These are phyloP conservation scores for Parauchenoglanis ngamensis DNA, from an alignment of 2,797 vertebrate species.

Conservation along the genomic window DNA sequence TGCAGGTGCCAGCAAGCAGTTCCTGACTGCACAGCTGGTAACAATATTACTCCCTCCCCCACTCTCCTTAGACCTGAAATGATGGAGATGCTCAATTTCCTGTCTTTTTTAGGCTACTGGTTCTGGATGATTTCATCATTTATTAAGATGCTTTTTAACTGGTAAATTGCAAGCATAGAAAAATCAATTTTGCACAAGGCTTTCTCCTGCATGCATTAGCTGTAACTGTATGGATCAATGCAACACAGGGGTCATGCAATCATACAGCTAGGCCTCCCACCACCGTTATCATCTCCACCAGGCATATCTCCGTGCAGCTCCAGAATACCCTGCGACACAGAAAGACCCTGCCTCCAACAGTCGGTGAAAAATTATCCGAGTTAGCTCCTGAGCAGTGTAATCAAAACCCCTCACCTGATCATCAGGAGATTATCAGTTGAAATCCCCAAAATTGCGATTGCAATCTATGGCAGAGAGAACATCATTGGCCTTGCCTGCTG, in stretches of 20 bases:
- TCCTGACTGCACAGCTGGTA: background rate
- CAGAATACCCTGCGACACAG: background rate
- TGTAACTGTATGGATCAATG: background rate
- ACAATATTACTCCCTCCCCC: background rate
- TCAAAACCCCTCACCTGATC: background rate
- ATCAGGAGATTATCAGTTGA: background rate
- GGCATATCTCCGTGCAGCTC: background rate
- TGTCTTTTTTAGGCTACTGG: background rate
- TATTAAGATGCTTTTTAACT: background rate
- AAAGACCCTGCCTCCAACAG: background rate
- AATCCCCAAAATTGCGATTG: background rate
- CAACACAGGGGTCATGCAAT: background rate
- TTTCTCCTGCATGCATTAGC: background rate
- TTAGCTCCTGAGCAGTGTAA: background rate
- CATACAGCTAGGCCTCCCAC: background rate
- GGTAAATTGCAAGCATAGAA: background rate
- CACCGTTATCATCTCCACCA: background rate
- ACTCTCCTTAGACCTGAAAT: background rate
- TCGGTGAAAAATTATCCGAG: background rate
- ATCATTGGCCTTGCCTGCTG: background rate
- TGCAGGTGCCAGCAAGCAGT: background rate
- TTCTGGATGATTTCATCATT: background rate
- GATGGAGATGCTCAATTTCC: background rate
- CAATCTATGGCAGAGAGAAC: background rate
- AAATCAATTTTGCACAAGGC: background rate